A percentile compares a stretch with the other conserved stretches of the same genome.
phyloP scores from a whole-genome alignment of 92 coral and sea anemone species.

The Virgularia gustaviana region DNA sequence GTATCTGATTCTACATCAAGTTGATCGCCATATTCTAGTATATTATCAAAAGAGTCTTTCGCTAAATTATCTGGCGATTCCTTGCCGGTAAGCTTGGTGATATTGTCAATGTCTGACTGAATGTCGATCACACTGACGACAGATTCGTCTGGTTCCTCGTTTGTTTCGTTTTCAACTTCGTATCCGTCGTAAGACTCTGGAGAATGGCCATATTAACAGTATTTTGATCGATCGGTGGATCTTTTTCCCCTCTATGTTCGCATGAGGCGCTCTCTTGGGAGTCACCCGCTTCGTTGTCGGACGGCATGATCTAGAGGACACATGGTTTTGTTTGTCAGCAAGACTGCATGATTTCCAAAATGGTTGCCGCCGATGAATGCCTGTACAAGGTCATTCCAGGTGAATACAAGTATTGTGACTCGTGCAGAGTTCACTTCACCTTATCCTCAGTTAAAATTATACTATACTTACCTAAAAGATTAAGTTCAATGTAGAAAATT shows the following conservation, averaged over 20 bases:
- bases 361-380: neutral
- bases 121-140: neutral
- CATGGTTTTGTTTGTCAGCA: too few species aligned
- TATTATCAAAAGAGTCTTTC: too few species aligned
- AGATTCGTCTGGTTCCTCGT: neutral
- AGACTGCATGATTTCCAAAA: too few species aligned
- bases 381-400: slow-evolving; percentile 6
- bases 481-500: too few species aligned
- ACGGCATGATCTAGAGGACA: neutral
- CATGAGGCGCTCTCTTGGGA: neutral
- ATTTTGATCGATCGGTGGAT: too few species aligned
- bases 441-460: too few species aligned
- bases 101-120: slow-evolving; percentile 5
- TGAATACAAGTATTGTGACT: neutral
- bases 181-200: neutral
- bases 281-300: slow-evolving; percentile 2
- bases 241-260: too few species aligned
- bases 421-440: neutral
- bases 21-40: neutral
- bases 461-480: too few species aligned
- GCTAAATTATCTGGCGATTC: too few species aligned
- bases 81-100: too few species aligned
- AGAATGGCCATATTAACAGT: neutral
- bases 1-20: neutral
- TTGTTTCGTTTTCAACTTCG: neutral